Evolutionary conservation across 2,888 invertebrate species (phyloP).

Genomic region (Perdita meconis): DNA sequence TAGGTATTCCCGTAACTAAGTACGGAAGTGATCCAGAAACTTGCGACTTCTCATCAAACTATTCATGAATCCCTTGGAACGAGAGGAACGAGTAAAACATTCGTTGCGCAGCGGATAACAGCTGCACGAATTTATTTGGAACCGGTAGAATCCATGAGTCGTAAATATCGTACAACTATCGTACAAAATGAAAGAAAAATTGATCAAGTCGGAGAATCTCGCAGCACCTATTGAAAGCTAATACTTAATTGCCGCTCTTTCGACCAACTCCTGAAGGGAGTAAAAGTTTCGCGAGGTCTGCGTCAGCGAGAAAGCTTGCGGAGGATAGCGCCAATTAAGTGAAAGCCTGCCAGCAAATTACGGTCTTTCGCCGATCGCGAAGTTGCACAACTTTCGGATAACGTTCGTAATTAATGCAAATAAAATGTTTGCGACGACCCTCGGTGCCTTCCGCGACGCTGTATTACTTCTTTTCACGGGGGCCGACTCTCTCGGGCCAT

Average conservation of each 20-base stretch:
- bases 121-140: too few relatives aligned
- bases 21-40: too few relatives aligned
- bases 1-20: too few relatives aligned
- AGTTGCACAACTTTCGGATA: conserved; percentile 9
- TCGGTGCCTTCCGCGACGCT: not conserved
- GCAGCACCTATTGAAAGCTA: conserved; percentile 12
- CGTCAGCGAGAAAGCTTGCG: conserved; percentile 9
- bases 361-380: not conserved
- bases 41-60: too few relatives aligned
- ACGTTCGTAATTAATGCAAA: not conserved
- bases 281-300: conserved; percentile 7
- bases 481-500: not conserved
- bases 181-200: too few relatives aligned
- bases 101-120: too few relatives aligned
- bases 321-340: conserved; percentile 10
- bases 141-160: too few relatives aligned
- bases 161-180: too few relatives aligned
- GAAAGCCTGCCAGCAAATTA: conserved; percentile 2
- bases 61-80: too few relatives aligned
- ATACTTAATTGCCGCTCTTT: conserved; percentile 1
- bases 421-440: not conserved
- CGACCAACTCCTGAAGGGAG: conserved; percentile 2
- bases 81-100: too few relatives aligned
- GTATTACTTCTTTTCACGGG: not conserved
- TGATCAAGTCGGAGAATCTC: not conserved